These are phyloP conservation scores for Tethea ocularis DNA, from an alignment of 2,888 invertebrate species.

Conservation along the genomic window DNA sequence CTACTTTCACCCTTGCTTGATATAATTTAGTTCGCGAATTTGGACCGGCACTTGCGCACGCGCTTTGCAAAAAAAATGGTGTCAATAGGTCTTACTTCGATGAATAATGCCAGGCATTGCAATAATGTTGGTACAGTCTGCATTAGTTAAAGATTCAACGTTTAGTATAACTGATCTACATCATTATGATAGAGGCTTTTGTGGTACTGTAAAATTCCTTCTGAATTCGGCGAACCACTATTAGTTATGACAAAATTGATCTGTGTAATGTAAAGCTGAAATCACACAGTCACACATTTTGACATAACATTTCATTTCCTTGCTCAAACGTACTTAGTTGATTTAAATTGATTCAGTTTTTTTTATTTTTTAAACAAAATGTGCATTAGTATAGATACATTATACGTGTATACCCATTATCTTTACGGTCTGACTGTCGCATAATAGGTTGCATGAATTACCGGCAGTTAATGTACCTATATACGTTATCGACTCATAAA, in stretches of 20 bases:
- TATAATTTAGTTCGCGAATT: conserved; percentile 66
- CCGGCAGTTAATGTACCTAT: conserved; percentile 2
- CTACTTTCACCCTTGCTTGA: conserved; percentile 63
- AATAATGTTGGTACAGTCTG: conserved; percentile 38
- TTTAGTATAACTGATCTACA: conserved; percentile 28
- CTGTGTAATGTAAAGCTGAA: background rate
- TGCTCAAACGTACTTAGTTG: no score
- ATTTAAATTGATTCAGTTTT: no score
- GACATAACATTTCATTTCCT: no score
- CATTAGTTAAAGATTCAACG: conserved; percentile 35
- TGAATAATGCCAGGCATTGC: conserved; percentile 51
- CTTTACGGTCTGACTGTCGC: conserved; percentile 3
- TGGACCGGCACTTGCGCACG: conserved; percentile 66
- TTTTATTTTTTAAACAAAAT: background rate
- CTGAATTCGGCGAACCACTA: background rate
- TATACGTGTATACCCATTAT: conserved; percentile 4
- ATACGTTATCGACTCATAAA: conserved; percentile 4
- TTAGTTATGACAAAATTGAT: background rate
- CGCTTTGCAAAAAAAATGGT: conserved; percentile 60
- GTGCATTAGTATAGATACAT: background rate
- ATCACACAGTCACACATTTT: no score
- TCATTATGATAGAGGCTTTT: background rate
- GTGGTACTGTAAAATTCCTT: background rate
- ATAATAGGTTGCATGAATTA: conserved; percentile 4
- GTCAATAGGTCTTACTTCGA: conserved; percentile 62